These are phyloP conservation scores for Acanthurus tractus DNA, from an alignment of 2,797 vertebrate genomes.

Conservation along the genomic window DNA sequence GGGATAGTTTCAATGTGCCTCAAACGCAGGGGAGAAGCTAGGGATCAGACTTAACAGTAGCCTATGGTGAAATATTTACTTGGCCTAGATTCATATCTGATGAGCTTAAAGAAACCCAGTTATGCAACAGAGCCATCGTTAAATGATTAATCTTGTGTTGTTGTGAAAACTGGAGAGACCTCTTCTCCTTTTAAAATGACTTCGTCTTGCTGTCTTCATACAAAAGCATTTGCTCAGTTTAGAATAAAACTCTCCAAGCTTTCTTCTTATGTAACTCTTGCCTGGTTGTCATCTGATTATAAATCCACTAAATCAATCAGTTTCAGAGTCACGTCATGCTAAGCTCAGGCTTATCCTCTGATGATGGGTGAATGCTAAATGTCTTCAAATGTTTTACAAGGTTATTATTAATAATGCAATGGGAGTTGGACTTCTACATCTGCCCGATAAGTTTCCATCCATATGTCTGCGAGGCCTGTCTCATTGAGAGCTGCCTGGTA, in stretches of 20 bases:
- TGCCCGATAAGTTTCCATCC: conserved; percentile 54
- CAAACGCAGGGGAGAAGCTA: conserved; percentile 55
- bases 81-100: conserved; percentile 83
- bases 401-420: conserved; percentile 43
- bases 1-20: conserved; percentile 44
- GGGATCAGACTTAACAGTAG: conserved; percentile 74
- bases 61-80: conserved; percentile 82
- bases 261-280: conserved; percentile 7
- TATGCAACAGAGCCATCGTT: conserved; percentile 68
- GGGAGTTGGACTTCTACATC: conserved; percentile 19
- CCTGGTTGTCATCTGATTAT: neutral
- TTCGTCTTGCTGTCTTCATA: conserved; percentile 33
- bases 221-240: conserved; percentile 31
- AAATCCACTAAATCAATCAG: conserved; percentile 21
- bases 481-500: conserved; percentile 36
- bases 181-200: conserved; percentile 51
- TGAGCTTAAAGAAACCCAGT: conserved; percentile 76
- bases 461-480: conserved; percentile 30
- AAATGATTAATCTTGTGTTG: conserved; percentile 79
- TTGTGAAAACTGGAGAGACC: conserved; percentile 62
- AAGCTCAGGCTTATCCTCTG: conserved; percentile 13
- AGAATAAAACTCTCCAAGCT: conserved; percentile 8
- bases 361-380: conserved; percentile 20
- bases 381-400: conserved; percentile 46
- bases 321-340: conserved; percentile 16